phyloP scores from a whole-genome alignment of 2,113 vertebrate species.

The Laterallus jamaicensis region DNA sequence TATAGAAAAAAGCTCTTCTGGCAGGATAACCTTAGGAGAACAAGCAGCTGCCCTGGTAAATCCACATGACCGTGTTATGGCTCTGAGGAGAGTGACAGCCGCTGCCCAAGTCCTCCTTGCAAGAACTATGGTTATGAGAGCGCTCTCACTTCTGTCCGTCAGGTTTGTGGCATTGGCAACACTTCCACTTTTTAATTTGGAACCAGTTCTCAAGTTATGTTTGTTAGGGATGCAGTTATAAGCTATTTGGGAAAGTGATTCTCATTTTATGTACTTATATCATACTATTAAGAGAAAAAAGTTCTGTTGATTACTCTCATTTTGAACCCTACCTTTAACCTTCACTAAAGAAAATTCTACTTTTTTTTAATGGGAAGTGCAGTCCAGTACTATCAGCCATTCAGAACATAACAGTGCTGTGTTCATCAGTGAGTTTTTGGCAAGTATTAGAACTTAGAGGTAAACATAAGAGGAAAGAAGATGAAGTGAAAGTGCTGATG shows the following conservation, averaged over 20 bases:
- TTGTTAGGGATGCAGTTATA: not conserved
- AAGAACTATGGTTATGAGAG: constrained; percentile 98
- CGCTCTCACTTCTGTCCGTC: constrained; percentile 92
- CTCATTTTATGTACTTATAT: not conserved
- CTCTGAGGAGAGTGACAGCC: constrained; percentile 91
- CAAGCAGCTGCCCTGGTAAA: constrained; percentile 90
- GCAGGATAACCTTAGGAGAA: constrained; percentile 91
- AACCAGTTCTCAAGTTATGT: not conserved
- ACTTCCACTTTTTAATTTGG: not conserved
- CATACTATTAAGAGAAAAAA: not conserved
- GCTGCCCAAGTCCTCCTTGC: constrained; percentile 95
- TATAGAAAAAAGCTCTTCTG: constrained; percentile 92
- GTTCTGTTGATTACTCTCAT: not conserved
- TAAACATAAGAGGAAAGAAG: not conserved
- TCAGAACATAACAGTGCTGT: not conserved
- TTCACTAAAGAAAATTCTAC: not conserved
- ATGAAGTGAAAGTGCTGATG: not conserved
- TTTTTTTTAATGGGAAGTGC: not conserved
- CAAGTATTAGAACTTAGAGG: not conserved
- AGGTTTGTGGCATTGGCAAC: constrained; percentile 72
- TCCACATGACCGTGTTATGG: constrained; percentile 93
- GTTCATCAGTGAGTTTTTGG: not conserved
- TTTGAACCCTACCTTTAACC: not conserved
- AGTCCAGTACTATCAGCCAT: not conserved
- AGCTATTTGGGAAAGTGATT: not conserved